Percentiles rank a stretch among this genome's conserved stretches.
Conservation (phyloP, 2,113 vertebrate genomes). For the Thunnus maccoyii region DNA sequence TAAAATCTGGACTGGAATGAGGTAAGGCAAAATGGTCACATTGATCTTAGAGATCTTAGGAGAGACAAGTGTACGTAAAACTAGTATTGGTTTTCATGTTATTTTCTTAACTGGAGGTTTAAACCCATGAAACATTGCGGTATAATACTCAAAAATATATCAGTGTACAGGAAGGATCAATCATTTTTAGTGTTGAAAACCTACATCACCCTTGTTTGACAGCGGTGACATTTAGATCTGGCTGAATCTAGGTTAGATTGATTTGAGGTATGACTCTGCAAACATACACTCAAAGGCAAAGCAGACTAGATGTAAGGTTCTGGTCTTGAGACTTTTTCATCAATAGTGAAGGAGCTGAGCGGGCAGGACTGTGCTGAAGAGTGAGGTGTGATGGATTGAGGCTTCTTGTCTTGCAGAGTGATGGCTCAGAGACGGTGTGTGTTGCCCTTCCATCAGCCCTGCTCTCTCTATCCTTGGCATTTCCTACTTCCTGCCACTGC, state of each 20-base stretch:
- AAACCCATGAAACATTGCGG: background rate
- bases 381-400: conserved; percentile 56
- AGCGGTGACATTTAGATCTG: conserved; percentile 35
- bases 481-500: conserved; percentile 27
- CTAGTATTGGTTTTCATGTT: background rate
- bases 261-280: conserved; percentile 31
- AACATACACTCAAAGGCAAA: conserved; percentile 38
- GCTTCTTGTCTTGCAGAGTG: conserved; percentile 44
- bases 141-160: background rate
- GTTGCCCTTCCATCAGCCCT: conserved; percentile 38
- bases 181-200: background rate
- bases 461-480: conserved; percentile 13
- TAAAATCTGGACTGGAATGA: conserved; percentile 17
- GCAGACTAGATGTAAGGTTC: conserved; percentile 22
- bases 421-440: conserved; percentile 46
- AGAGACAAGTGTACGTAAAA: background rate
- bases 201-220: conserved; percentile 40
- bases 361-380: conserved; percentile 16
- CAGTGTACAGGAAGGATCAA: background rate
- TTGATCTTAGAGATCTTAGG: conserved; percentile 11
- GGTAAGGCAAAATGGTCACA: conserved; percentile 18
- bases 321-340: conserved; percentile 45
- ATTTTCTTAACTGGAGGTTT: background rate
- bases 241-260: conserved; percentile 21
- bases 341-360: conserved; percentile 51